These are phyloP conservation scores for Perca flavescens DNA, from an alignment of 2,113 vertebrate species.

Conservation along the genomic window DNA sequence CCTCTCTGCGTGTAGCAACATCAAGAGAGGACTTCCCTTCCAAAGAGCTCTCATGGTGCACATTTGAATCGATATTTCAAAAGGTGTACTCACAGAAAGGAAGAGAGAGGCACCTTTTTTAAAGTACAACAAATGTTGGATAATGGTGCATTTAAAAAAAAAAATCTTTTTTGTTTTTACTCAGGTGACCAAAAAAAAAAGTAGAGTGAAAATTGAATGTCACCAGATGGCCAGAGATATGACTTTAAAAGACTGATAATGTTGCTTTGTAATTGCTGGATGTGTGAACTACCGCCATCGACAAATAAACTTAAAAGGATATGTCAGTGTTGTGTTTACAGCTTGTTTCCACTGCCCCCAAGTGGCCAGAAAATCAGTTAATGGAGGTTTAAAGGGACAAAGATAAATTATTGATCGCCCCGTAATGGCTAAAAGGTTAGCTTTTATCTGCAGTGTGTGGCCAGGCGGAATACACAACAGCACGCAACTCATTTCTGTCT, in stretches of 20 bases:
- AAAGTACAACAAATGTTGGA: conserved; percentile 16
- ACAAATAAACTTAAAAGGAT: neutral
- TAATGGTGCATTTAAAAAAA: neutral
- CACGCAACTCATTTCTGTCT: neutral
- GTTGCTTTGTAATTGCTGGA: neutral
- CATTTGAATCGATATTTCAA: conserved; percentile 62
- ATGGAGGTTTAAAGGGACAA: neutral
- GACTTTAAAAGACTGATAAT: neutral
- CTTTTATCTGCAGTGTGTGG: neutral
- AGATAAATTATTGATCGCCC: neutral
- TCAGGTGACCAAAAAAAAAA: neutral
- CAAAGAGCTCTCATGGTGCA: conserved; percentile 49
- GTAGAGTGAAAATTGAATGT: neutral
- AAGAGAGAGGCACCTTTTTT: conserved; percentile 1
- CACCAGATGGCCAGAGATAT: neutral
- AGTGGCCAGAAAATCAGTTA: neutral
- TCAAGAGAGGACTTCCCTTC: conserved; percentile 53
- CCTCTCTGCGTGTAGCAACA: conserved; percentile 50
- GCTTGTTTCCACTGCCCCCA: neutral
- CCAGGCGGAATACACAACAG: neutral
- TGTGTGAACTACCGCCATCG: neutral
- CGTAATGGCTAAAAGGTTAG: neutral
- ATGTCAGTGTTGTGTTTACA: neutral
- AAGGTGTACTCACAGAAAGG: conserved; percentile 43
- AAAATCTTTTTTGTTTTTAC: conserved; percentile 6